Percentiles rank a stretch among this genome's conserved stretches.
Conservation (phyloP, 2,888 invertebrate genomes). For the Ferrisia virgata region DNA sequence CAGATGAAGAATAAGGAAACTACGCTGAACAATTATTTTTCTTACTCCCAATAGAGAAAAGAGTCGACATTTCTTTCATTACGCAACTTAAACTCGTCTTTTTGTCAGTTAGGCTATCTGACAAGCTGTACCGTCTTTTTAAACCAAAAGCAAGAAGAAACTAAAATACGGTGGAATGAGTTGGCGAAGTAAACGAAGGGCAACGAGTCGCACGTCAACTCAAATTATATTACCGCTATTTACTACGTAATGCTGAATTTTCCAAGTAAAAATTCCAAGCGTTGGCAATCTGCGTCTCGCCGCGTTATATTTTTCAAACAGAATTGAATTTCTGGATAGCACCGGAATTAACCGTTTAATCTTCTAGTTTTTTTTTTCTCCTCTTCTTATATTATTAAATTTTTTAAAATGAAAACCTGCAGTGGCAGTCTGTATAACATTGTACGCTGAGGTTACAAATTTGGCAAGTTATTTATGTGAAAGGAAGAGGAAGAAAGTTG, state of each 20-base stretch:
- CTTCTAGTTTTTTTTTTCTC: not conserved
- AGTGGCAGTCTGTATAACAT: not conserved
- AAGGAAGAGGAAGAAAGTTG: not conserved
- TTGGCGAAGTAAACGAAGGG: not conserved
- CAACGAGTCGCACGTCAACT: not conserved
- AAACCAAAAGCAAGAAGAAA: not conserved
- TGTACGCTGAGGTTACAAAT: not conserved
- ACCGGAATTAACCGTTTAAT: not conserved
- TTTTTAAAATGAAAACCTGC: not conserved
- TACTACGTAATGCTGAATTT: not conserved
- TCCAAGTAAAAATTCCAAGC: not conserved
- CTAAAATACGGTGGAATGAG: too few species aligned
- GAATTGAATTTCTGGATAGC: not conserved
- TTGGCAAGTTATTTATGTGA: not conserved
- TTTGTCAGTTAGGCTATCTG: not conserved
- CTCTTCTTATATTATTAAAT: not conserved
- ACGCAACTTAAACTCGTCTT: not conserved
- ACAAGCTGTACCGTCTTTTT: not conserved
- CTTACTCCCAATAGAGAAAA: not conserved
- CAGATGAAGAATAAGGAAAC: not conserved
- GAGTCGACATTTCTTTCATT: not conserved
- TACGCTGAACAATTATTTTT: not conserved
- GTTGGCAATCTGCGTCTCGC: not conserved
- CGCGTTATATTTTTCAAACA: not conserved
- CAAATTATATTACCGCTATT: conserved; percentile 27